Base-by-base conservation (phyloP, 2,888 invertebrate genomes). In the Tetrapedia diversipes region DNA sequence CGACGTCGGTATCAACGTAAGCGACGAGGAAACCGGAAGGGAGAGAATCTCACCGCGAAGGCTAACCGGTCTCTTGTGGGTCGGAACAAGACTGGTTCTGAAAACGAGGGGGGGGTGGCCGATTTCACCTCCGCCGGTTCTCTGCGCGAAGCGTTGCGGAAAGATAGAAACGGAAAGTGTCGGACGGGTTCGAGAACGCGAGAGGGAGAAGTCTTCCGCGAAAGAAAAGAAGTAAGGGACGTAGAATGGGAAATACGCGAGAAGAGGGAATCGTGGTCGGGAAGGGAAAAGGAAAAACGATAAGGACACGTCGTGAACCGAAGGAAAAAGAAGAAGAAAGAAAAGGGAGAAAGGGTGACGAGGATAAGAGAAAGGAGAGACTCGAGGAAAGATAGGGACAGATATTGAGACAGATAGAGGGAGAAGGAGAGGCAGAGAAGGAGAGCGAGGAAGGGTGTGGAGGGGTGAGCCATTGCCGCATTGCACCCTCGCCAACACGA, bases 401-500 rank as follows among this genome's bases (percentile, higher is more conserved):
- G 57, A 72, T 80, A 60, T 69, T 24, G 67, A 47, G 64, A 43
- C 43, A 39, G 59, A 57, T 71, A 69, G 56, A 75, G 67, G 32
- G 37, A 47, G 51, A 71, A 68, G 68, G 56, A 66, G 57, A 53
- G 57, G 43, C 29, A 27, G 47, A 51, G 24, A 60, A 27, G 51
- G 11, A 41, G 57, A 57, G 61, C 56, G 47, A 41, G 37, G 59
- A 54, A 54, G 68, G 77, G 54, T 60, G 49, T 59, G 75, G 66
- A 61, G 77, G 64, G 80, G 79, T 68, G 70, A 73, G 65, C 81
- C 81, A 83, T 86, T 87, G 87, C 87, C 87, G 87, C 87, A 87
- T 87, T 87, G 87, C 87, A 87, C 87, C 87, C 86, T 86, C 74
- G 87, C 79, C 80, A 80, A 83, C 81, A 79, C 85, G 87, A 88